Evolutionary conservation across 2,797 vertebrate species (phyloP).

Genomic region (Perodicticus potto): DNA sequence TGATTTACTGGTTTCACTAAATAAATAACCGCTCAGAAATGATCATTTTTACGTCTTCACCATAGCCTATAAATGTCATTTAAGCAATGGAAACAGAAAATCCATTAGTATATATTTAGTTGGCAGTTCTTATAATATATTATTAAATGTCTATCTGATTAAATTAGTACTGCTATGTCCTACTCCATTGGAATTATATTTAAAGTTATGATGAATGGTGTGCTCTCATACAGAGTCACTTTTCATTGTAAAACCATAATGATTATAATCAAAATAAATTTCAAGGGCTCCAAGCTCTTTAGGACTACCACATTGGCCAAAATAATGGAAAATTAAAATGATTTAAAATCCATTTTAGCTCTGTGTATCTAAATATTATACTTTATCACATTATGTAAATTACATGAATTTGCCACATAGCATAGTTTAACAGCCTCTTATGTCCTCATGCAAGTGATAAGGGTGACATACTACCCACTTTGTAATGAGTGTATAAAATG

Average conservation of each 20-base stretch:
- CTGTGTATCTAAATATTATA: conserved; percentile 73
- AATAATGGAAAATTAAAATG: conserved; percentile 81
- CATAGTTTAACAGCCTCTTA: conserved; percentile 67
- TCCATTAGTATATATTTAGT: conserved; percentile 45
- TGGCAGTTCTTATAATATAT: conserved; percentile 59
- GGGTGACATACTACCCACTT: conserved; percentile 68
- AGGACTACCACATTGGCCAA: conserved; percentile 41
- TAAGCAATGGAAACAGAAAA: conserved; percentile 58
- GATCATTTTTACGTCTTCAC: not conserved
- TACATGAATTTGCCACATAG: conserved; percentile 67
- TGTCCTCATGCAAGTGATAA: conserved; percentile 59
- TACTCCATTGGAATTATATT: conserved; percentile 57
- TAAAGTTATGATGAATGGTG: conserved; percentile 40
- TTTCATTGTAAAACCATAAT: conserved; percentile 74
- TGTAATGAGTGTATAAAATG: conserved; percentile 72
- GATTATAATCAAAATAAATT: conserved; percentile 80
- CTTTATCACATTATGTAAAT: conserved; percentile 79
- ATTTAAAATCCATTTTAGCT: conserved; percentile 74
- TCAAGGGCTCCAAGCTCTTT: conserved; percentile 63
- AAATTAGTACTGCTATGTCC: conserved; percentile 62
- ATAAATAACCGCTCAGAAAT: conserved; percentile 50
- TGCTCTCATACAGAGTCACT: conserved; percentile 62
- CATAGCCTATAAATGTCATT: conserved; percentile 53
- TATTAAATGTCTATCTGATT: conserved; percentile 73
- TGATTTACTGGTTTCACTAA: conserved; percentile 62